Evolutionary conservation across 2,797 vertebrate species (phyloP), one percentile per base, ranked within the genome.

Genomic region (Oreochromis mossambicus): DNA sequence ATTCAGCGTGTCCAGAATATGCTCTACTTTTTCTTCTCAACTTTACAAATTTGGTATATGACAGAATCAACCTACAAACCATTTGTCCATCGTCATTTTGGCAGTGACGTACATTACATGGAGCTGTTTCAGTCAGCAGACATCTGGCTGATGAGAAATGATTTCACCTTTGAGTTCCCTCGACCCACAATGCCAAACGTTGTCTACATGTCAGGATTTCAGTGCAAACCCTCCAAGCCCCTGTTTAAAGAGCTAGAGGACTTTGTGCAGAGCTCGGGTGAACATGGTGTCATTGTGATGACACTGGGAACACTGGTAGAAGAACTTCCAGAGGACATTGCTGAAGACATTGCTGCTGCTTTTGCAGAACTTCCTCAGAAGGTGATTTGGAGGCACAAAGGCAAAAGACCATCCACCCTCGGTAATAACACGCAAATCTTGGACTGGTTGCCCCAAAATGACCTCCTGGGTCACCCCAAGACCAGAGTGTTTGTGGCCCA

Each of bases 151-250:
- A 95, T 96, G 94, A 94, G 95, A 61, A 94, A 91, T 2, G 95
- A 96, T 80, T 96, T 95, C 46, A 91, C 89, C 3, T 94, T 96
- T 19, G 95, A 95, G 56, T 96, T 92, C 46, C 95, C 95, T 0
- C 86, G 94, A 14, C 95, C 95, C 11, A 96, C 94, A 6, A 95
- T 96, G 95, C 95, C 96, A 77, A 96, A 96, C 7, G 6, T 95
- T 0, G 43, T 96, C 52, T 96, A 96, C 82, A 94, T 96, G 80
- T 88, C 92, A 8, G 95, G 96, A 13, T 95, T 96, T 68, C 95
- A 96, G 79, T 96, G 96, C 92, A 92, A 91, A 84, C 89, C 94
- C 12, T 85, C 95, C 11, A 91, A 92, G 73, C 90, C 94, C 1
- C 90, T 95, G 17, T 50, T 93, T 5, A 66, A 88, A 38, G 92